Evolutionary conservation across 2,888 invertebrate genomes (phyloP).

Genomic region (Sphaeridia pumilis): DNA sequence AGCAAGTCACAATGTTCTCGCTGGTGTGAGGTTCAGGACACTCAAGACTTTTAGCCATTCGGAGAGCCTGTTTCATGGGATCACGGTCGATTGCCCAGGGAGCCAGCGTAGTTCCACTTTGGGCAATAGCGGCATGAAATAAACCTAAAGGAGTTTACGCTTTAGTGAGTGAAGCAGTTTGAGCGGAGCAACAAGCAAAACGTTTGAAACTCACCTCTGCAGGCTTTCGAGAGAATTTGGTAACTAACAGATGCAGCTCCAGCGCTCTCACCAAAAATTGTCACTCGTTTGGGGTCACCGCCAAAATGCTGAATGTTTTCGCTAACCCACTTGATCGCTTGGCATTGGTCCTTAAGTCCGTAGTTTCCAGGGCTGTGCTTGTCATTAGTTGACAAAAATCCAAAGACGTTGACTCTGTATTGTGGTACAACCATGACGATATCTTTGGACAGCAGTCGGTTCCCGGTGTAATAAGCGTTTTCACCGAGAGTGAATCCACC

Average conservation of each 20-base stretch:
- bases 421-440: slow-evolving; percentile 13
- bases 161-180: neutral
- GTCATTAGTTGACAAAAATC: slow-evolving; percentile 18
- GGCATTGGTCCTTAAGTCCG: slow-evolving; percentile 14
- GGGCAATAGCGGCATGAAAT: slow-evolving; percentile 21
- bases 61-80: slow-evolving; percentile 8
- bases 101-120: slow-evolving; percentile 19
- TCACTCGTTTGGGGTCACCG: slow-evolving; percentile 12
- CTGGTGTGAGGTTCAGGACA: neutral
- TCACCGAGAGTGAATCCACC: slow-evolving; percentile 16
- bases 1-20: slow-evolving; percentile 1
- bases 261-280: slow-evolving; percentile 15
- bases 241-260: slow-evolving; percentile 3
- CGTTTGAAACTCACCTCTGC: neutral
- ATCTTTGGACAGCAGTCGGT: slow-evolving; percentile 9
- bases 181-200: neutral
- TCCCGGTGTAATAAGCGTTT: slow-evolving; percentile 12
- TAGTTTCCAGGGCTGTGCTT: slow-evolving; percentile 14
- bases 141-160: slow-evolving; percentile 6
- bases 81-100: slow-evolving; percentile 22
- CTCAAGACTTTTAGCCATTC: neutral
- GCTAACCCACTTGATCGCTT: slow-evolving; percentile 15
- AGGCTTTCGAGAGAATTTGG: neutral
- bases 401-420: slow-evolving; percentile 11
- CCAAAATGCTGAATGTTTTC: slow-evolving; percentile 12